Conservation (phyloP, 1,140 invertebrate species). For the Aphelenchoides besseyi region DNA sequence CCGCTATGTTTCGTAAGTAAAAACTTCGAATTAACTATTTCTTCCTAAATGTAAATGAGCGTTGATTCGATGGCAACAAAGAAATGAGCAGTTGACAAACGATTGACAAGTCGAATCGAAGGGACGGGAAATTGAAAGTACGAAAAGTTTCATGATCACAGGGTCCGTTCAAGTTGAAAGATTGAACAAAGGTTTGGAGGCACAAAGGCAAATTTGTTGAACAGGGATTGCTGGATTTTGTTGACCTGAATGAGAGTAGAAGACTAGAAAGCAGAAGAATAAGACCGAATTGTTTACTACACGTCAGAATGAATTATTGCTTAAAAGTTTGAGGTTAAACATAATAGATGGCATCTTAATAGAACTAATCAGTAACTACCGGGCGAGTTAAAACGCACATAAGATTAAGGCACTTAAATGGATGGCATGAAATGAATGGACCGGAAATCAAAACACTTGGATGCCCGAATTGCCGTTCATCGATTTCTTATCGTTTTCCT, state of each 20-base stretch:
- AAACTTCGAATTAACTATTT: too few relatives aligned
- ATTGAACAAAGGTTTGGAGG: neutral
- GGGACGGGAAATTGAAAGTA: neutral
- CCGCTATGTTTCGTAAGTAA: too few relatives aligned
- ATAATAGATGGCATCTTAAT: neutral
- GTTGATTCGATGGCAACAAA: too few relatives aligned
- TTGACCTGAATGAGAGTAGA: neutral
- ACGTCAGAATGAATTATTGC: neutral
- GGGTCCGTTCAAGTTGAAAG: neutral
- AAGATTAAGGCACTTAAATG: constrained; percentile 1
- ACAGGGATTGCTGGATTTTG: neutral
- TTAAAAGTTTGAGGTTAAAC: neutral
- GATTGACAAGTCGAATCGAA: neutral
- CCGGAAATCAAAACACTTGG: neutral
- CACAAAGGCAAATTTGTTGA: neutral
- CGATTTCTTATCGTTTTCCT: constrained; percentile 6
- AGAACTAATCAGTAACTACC: neutral
- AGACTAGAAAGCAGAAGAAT: neutral
- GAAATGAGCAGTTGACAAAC: neutral
- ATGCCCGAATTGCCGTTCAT: constrained; percentile 2
- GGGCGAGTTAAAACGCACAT: neutral
- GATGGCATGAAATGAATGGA: neutral
- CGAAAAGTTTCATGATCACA: neutral
- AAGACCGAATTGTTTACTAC: constrained; percentile 1
- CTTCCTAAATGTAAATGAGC: too few relatives aligned